Conservation (phyloP, 1,140 invertebrate species). For the Hyles vespertilio region DNA sequence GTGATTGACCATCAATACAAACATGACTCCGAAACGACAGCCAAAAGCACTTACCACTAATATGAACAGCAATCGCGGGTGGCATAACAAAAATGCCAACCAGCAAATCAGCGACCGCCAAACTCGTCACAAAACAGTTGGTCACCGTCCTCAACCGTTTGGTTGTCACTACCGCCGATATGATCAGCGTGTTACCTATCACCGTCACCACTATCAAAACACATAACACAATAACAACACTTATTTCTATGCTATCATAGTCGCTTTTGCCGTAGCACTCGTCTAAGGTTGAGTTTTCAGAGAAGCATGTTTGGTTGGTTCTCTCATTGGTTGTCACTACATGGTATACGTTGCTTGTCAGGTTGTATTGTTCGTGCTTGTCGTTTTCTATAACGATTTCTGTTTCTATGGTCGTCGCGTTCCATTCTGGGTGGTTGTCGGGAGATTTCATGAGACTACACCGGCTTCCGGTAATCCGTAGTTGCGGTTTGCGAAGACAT, state of each 20-base stretch:
- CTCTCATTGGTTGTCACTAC: constrained; percentile 27
- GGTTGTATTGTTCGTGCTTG: constrained; percentile 39
- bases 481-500: constrained; percentile 26
- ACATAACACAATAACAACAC: constrained; percentile 72
- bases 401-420: constrained; percentile 33
- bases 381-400: constrained; percentile 40
- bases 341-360: constrained; percentile 34
- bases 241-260: constrained; percentile 56
- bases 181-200: constrained; percentile 93
- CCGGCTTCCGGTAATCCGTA: constrained; percentile 6
- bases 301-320: constrained; percentile 1
- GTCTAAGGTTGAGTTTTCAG: constrained; percentile 9
- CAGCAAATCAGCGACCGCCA: constrained; percentile 93
- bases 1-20: too few species aligned
- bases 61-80: constrained; percentile 86
- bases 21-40: too few species aligned
- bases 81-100: constrained; percentile 97
- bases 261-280: constrained; percentile 23
- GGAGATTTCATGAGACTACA: constrained; percentile 50
- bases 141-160: constrained; percentile 93
- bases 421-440: constrained; percentile 47
- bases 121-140: constrained; percentile 95
- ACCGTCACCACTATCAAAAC: constrained; percentile 80
- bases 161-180: constrained; percentile 93
- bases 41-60: constrained; percentile 77